These are phyloP conservation scores for Philhelius pedissequus DNA, from an alignment of 2,888 invertebrate species.

Conservation along the genomic window DNA sequence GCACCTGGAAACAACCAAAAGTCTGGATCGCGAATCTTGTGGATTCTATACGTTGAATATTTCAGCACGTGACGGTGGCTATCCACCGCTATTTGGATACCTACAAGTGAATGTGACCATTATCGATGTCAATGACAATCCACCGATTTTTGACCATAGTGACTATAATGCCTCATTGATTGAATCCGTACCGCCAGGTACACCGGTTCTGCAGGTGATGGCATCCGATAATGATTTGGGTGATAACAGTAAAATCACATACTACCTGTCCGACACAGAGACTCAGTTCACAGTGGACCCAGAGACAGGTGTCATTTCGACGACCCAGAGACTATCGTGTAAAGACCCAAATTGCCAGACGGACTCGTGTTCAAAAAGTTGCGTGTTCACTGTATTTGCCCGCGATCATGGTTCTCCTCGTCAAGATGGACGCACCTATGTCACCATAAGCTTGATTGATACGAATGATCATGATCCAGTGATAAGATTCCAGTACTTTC, in stretches of 20 bases:
- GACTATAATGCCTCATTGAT: slow-evolving; percentile 95
- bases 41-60: slow-evolving; percentile 92
- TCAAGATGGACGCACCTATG: slow-evolving; percentile 94
- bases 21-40: slow-evolving; percentile 93
- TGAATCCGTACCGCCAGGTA: slow-evolving; percentile 95
- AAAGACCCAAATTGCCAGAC: slow-evolving; percentile 89
- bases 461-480: slow-evolving; percentile 96
- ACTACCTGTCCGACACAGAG: slow-evolving; percentile 91
- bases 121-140: slow-evolving; percentile 95
- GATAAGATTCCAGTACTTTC: slow-evolving; percentile 92
- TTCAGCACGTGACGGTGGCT: slow-evolving; percentile 93
- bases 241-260: slow-evolving; percentile 95
- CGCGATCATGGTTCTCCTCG: slow-evolving; percentile 94
- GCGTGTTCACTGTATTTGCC: slow-evolving; percentile 96
- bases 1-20: slow-evolving; percentile 94
- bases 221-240: slow-evolving; percentile 96
- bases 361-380: slow-evolving; percentile 89
- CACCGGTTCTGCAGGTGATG: slow-evolving; percentile 92
- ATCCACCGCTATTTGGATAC: slow-evolving; percentile 89
- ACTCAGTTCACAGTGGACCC: slow-evolving; percentile 95
- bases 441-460: slow-evolving; percentile 94
- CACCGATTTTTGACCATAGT: slow-evolving; percentile 96
- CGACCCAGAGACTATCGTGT: slow-evolving; percentile 88
- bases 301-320: slow-evolving; percentile 93
- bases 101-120: slow-evolving; percentile 94